Percentiles rank a stretch among this genome's conserved stretches.
These are phyloP conservation scores for Pantherophis guttatus DNA, from an alignment of 2,113 vertebrate species.

Conservation along the genomic window DNA sequence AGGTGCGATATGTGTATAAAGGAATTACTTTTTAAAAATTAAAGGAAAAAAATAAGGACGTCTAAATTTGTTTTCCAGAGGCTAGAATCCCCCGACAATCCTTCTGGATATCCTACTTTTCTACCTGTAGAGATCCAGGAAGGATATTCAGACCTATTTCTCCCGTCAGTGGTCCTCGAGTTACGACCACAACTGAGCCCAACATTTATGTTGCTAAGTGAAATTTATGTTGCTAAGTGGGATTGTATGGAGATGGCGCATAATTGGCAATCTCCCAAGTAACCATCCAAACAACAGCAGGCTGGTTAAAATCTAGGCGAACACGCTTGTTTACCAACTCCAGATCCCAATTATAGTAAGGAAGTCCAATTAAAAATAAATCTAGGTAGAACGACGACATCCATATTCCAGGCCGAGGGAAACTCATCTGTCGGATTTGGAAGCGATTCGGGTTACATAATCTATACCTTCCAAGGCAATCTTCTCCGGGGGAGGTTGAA, in stretches of 20 bases:
- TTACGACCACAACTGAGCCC: not conserved
- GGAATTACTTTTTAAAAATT: not conserved
- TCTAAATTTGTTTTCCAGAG: not conserved
- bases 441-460: not conserved
- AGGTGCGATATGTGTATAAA: not conserved
- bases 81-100: not conserved
- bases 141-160: not conserved
- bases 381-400: not conserved
- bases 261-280: not conserved
- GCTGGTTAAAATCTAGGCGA: not conserved
- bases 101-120: not conserved
- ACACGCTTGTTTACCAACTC: not conserved
- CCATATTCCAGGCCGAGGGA: not conserved
- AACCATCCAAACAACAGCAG: not conserved
- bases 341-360: not conserved
- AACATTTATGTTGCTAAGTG: not conserved
- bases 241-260: no score
- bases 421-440: not conserved
- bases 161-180: not conserved
- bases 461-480: not conserved
- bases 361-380: not conserved
- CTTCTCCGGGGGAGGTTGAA: not conserved
- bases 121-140: no score
- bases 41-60: not conserved
- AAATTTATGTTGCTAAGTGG: no score